A percentile compares a stretch with the other conserved stretches of the same genome.
phyloP scores from a whole-genome alignment of 2,888 invertebrate species.

The Acanthosepion pharaonis region DNA sequence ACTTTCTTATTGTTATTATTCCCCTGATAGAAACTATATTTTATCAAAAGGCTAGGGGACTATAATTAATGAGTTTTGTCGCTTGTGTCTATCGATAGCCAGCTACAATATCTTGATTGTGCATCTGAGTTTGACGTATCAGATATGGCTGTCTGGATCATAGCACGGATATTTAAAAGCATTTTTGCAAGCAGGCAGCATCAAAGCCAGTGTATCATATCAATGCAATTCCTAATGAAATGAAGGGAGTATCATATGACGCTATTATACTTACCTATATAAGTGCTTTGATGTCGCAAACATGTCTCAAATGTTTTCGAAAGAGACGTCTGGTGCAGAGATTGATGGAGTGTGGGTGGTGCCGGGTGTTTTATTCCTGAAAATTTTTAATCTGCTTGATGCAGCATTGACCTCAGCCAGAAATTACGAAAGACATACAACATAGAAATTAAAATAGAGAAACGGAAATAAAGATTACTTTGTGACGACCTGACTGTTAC shows the following conservation, averaged over 20 bases:
- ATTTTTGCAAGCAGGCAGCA: not conserved
- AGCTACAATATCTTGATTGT: not conserved
- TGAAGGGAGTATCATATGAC: not conserved
- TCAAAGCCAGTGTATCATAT: not conserved
- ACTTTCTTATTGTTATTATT: no score
- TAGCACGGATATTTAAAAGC: no score
- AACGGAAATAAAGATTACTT: not conserved
- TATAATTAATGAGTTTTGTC: not conserved
- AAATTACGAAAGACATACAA: not conserved
- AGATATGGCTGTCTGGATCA: not conserved
- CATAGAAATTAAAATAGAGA: not conserved
- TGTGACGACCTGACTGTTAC: not conserved
- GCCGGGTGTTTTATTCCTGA: not conserved
- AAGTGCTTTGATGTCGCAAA: constrained; percentile 33
- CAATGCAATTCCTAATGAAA: not conserved
- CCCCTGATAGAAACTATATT: no score
- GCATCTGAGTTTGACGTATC: not conserved
- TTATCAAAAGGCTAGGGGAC: no score
- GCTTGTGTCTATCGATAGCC: not conserved
- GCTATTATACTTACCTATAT: constrained; percentile 9
- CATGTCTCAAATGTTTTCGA: not conserved
- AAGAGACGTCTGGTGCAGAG: not conserved
- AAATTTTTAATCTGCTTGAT: not conserved
- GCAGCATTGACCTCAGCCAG: not conserved
- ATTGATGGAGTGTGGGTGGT: not conserved